Evolutionary conservation across 2,797 vertebrate species (phyloP), one percentile per base, ranked within the genome.

Genomic region (Strix occidentalis): DNA sequence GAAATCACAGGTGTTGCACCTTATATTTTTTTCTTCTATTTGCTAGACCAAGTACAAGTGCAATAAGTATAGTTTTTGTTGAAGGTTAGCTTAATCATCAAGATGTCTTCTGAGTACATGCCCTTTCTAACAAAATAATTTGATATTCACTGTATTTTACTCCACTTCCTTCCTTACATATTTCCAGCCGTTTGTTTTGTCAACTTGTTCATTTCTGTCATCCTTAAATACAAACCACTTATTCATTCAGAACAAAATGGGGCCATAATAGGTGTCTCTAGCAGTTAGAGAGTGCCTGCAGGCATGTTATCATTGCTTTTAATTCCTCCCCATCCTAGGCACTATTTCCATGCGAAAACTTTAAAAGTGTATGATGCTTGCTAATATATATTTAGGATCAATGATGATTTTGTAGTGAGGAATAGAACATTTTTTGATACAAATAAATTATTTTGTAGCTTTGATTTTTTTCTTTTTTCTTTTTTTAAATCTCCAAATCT

Each of bases 11-110:
- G 0, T 76, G 43, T 41, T 61, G 8, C 28, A 66, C 16, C 13
- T 53, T 33, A 3, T 0, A 1, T 51, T 77, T 54, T 56, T 50
- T 56, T 4, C 7, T 83, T 45, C 8, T 64, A 0, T 69, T 45
- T 74, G 28, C 3, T 85, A 28, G 3, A 25, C 12, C 35, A 68
- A 37, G 16, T n/a, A 24, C 9, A 46, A 78, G 5, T 70, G 28
- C 50, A 46, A 0, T 24, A 68, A 26, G 57, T 80, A 13, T 15
- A 31, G 11, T 10, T 93, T 63, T 43, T 83, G 11, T 66, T 72
- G n/a, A 53, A 74, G 8, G 19, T n/a, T 64, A 46, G 11, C 15
- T 63, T 70, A 20, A 17, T 41, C 48, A 17, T 64, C 43, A 79
- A 29, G 10, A 26, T 51, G 3, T 29, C 19, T 70, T 92, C 51